A percentile compares a stretch with the other conserved stretches of the same genome.
phyloP scores from a whole-genome alignment of 2,888 invertebrate genomes.

The Graphium colonna region DNA sequence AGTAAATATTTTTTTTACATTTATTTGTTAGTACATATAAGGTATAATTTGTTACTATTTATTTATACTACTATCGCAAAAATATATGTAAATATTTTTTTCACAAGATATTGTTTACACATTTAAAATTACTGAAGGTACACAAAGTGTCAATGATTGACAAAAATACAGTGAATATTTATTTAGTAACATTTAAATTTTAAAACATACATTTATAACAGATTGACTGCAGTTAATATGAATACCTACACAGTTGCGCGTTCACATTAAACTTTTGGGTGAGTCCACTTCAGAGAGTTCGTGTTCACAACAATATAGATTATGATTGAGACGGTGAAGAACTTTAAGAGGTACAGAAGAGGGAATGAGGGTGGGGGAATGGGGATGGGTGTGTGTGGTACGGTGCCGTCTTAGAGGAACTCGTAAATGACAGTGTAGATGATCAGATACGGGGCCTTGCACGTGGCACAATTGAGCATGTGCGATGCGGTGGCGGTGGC shows the following conservation, averaged over 20 bases:
- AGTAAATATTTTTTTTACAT: conserved; percentile 6
- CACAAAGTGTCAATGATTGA: conserved; percentile 1
- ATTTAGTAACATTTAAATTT: conserved; percentile 31
- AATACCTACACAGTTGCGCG: conserved; percentile 29
- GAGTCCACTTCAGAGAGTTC: conserved; percentile 28
- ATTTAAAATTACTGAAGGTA: not conserved
- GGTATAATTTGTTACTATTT: conserved; percentile 3
- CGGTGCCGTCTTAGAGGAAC: conserved; percentile 40
- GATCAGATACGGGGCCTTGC: conserved; percentile 45
- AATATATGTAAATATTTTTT: conserved; percentile 14
- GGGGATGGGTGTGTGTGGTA: conserved; percentile 22
- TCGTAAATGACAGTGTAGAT: conserved; percentile 46
- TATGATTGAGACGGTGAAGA: conserved; percentile 25
- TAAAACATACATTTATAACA: conserved; percentile 23
- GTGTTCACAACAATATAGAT: conserved; percentile 27
- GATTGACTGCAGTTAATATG: conserved; percentile 3
- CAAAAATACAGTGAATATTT: conserved; percentile 32
- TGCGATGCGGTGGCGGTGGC: conserved; percentile 34
- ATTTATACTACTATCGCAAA: conserved; percentile 4
- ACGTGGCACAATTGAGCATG: conserved; percentile 50
- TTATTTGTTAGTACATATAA: not conserved
- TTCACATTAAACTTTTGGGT: conserved; percentile 27
- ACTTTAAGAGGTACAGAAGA: not conserved
- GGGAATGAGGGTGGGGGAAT: not conserved
- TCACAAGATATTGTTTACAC: conserved; percentile 1